Base-by-base conservation (phyloP, 2,797 vertebrate species). In the Lycodopsis pacificus region DNA sequence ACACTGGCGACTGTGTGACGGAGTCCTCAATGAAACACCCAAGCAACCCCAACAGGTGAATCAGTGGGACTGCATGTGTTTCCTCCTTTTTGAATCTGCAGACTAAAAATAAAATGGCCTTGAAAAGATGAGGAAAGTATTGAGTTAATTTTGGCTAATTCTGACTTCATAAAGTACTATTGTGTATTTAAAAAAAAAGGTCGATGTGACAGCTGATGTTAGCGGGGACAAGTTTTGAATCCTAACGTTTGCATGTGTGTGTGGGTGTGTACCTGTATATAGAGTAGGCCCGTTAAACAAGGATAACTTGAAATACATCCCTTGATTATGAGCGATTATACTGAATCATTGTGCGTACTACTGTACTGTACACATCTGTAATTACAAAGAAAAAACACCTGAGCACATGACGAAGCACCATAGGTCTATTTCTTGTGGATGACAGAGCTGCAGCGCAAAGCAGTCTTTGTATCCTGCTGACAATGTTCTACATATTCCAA, bases 251-350 rank as follows among this genome's bases (percentile, higher is more conserved):
- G 8, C 3, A 0, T 51, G 10, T 32, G 65, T 51, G 42, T 32
- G 22, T n/a, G 65, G 42, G 83, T 58, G 61, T 75, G 68, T 82
- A 14, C 44, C 44, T 75, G 65, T 80, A 19, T 61, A 27, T 25
- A 51, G 1, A 34, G 27, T n/a, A 5, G 40, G 32, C 40, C 36
- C 2, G 66, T 71, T 90, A 25, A 89, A 90, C 90, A 68, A 82
- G 90, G 65, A 79, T 27, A 93, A 92, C 92, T 81, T 89, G 92
- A 91, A 91, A 90, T 76, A 32, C 85, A 61, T 72, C 59, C 46
- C 27, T 17, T 54, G 5, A 77, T 71, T 42, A 42, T 3, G 14
- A 66, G 58, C n/a, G 20, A 73, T 63, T 66, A 5, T 70, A 44
- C 42, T 42, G 32, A 34, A 34, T 34, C 32, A 34, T 2, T 34